Percentiles rank a stretch among this genome's conserved stretches.
Evolutionary conservation across 2,888 invertebrate species (phyloP).

Genomic region (Artemia sinica): DNA sequence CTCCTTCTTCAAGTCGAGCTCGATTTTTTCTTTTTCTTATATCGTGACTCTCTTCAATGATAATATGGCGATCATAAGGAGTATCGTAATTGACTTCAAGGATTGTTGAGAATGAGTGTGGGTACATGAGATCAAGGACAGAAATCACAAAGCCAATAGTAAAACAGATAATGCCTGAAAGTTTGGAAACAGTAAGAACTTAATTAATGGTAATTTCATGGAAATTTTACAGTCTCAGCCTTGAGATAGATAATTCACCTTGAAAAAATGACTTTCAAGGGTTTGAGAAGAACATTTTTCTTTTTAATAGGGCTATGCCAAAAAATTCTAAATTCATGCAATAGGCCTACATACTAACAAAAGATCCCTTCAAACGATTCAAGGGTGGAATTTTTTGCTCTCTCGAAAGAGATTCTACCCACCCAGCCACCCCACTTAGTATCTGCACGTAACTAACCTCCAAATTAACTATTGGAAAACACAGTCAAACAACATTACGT

Average conservation of each 20-base stretch:
- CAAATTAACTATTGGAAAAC: too few relatives aligned
- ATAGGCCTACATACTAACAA: too few relatives aligned
- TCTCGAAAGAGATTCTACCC: too few relatives aligned
- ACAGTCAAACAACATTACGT: too few relatives aligned
- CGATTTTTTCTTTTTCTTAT: conserved; percentile 45
- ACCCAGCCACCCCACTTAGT: too few relatives aligned
- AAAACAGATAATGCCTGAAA: conserved; percentile 54
- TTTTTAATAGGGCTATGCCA: neutral
- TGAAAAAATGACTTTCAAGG: conserved; percentile 19
- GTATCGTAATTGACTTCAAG: conserved; percentile 83
- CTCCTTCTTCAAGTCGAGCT: conserved; percentile 41
- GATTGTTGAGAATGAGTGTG: conserved; percentile 77
- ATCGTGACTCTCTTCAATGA: conserved; percentile 62
- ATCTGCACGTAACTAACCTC: too few relatives aligned
- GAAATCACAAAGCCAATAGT: conserved; percentile 61
- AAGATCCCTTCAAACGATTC: too few relatives aligned
- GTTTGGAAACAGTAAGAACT: neutral
- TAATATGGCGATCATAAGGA: conserved; percentile 77
- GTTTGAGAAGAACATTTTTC: neutral
- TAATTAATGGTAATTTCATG: too few relatives aligned
- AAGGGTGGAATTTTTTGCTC: too few relatives aligned
- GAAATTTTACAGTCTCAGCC: neutral
- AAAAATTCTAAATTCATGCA: too few relatives aligned
- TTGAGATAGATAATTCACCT: neutral
- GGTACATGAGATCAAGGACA: conserved; percentile 64